These are phyloP conservation scores for Orthonevra nobilis DNA, from an alignment of 2,888 invertebrate genomes.

Conservation along the genomic window DNA sequence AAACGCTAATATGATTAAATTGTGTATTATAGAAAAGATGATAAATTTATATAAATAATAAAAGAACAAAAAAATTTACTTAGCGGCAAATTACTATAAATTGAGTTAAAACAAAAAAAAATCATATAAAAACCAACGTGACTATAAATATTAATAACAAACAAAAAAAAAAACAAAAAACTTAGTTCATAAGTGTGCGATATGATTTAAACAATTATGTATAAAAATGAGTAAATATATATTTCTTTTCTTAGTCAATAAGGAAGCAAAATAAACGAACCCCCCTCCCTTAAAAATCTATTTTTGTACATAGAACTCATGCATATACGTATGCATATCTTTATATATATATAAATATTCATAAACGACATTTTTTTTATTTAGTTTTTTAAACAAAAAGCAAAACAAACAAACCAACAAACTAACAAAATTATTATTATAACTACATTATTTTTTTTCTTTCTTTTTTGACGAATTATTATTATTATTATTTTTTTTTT, in stretches of 20 bases:
- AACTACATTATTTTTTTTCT: constrained; percentile 15
- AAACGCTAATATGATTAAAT: constrained; percentile 37
- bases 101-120: too few species aligned
- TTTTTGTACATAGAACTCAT: constrained; percentile 58
- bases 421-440: constrained; percentile 20
- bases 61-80: constrained; percentile 27
- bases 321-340: constrained; percentile 33
- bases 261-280: constrained; percentile 50
- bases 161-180: not conserved
- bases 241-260: constrained; percentile 50
- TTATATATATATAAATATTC: constrained; percentile 60
- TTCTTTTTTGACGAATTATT: constrained; percentile 39
- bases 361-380: constrained; percentile 67
- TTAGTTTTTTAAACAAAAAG: constrained; percentile 66
- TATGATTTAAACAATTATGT: constrained; percentile 24
- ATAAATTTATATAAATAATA: too few species aligned
- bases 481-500: constrained; percentile 30
- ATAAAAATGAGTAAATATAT: constrained; percentile 34
- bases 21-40: constrained; percentile 53
- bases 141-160: constrained; percentile 44
- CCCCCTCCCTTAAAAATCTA: constrained; percentile 30
- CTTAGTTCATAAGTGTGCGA: constrained; percentile 58
- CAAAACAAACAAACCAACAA: constrained; percentile 63
- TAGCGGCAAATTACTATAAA: constrained; percentile 68
- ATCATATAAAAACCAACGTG: constrained; percentile 48